Percentiles rank a stretch among this genome's conserved stretches.
Conservation (phyloP, 2,888 invertebrate genomes). For the Sclerodermus sp. region DNA sequence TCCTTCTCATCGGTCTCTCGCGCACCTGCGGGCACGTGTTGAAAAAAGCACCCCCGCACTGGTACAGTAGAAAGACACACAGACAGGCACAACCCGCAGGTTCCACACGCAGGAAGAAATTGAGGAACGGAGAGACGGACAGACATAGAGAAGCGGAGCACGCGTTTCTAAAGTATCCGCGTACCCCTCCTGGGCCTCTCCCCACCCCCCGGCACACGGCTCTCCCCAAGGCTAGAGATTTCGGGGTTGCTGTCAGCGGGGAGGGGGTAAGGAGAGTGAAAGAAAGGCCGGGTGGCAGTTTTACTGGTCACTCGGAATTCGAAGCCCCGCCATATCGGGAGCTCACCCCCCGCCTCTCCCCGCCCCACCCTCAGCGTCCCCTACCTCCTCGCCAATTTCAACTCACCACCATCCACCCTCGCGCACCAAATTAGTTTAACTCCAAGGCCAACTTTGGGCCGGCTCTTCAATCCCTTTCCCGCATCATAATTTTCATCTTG, state of each 20-base stretch:
- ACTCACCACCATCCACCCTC: not conserved
- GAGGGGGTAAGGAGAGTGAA: slow-evolving; percentile 1
- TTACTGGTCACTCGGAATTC: slow-evolving; percentile 43
- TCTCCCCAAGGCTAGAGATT: slow-evolving; percentile 33
- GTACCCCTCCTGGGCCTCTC: no score
- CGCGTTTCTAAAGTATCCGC: no score
- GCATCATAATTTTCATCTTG: no score
- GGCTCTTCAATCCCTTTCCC: no score
- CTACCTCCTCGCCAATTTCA: slow-evolving; percentile 1
- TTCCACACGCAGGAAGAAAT: no score
- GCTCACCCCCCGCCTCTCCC: slow-evolving; percentile 7
- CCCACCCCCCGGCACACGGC: not conserved
- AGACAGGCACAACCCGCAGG: not conserved
- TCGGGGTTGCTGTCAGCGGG: slow-evolving; percentile 10
- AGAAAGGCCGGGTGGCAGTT: slow-evolving; percentile 26
- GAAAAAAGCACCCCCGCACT: slow-evolving; percentile 20
- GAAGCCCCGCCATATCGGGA: slow-evolving; percentile 12
- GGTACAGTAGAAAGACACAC: not conserved
- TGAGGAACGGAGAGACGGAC: no score
- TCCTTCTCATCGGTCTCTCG: slow-evolving; percentile 8
- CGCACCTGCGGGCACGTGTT: slow-evolving; percentile 36
- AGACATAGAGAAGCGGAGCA: no score
- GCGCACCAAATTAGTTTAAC: not conserved
- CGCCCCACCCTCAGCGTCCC: not conserved
- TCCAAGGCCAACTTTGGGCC: not conserved